These are phyloP conservation scores for Pasiphila rectangulata DNA, from an alignment of 2,888 invertebrate genomes.

Conservation along the genomic window DNA sequence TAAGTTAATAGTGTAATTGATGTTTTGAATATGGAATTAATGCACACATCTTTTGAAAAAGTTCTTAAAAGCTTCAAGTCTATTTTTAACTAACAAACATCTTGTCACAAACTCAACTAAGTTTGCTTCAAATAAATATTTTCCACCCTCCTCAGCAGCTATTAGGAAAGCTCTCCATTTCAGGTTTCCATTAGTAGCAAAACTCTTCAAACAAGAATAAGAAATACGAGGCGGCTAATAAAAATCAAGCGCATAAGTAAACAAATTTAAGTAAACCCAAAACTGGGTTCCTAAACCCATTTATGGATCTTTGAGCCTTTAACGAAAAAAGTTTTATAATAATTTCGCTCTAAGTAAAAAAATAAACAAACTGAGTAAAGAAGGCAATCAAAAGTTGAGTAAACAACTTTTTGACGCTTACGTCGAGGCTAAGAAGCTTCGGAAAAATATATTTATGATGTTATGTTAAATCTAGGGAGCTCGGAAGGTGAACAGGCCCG, in stretches of 20 bases:
- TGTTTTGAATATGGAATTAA: too few species aligned
- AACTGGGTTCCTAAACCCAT: conserved; percentile 60
- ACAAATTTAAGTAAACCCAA: conserved; percentile 52
- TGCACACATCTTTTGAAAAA: too few species aligned
- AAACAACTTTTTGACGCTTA: conserved; percentile 69
- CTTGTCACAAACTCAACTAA: not conserved
- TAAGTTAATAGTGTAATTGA: too few species aligned
- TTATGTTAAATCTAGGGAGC: conserved; percentile 51
- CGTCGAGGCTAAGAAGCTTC: conserved; percentile 50
- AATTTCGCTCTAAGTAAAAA: conserved; percentile 71
- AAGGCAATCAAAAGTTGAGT: conserved; percentile 76
- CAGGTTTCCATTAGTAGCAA: conserved; percentile 23
- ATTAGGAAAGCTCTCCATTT: conserved; percentile 18
- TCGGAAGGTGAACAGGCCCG: conserved; percentile 41
- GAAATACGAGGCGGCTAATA: conserved; percentile 41
- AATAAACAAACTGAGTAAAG: conserved; percentile 70
- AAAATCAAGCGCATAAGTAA: conserved; percentile 48
- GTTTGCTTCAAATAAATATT: conserved; percentile 5
- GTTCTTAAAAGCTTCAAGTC: not conserved
- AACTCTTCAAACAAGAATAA: conserved; percentile 28
- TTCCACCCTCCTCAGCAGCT: conserved; percentile 5
- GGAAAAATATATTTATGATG: conserved; percentile 48
- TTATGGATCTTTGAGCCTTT: conserved; percentile 67
- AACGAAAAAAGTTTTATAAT: conserved; percentile 74
- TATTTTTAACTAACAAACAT: not conserved